Evolutionary conservation across 2,113 vertebrate species (phyloP).

Genomic region (Saccopteryx leptura): DNA sequence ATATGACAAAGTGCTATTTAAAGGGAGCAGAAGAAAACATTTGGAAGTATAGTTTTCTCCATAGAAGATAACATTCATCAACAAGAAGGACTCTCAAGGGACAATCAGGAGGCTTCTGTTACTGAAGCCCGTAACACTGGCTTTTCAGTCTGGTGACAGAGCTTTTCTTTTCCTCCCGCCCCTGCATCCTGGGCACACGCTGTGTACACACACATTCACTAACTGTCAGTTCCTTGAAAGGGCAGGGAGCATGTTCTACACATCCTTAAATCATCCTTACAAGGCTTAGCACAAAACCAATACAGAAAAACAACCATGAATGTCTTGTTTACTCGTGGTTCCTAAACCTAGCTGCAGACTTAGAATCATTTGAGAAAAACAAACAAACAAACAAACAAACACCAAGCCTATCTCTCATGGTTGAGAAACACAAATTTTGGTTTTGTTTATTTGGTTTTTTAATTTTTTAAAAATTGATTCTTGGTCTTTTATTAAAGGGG

Average conservation of each 20-base stretch:
- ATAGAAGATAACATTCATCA: neutral
- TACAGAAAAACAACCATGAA: neutral
- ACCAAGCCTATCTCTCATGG: neutral
- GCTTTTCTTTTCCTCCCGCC: no score
- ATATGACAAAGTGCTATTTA: neutral
- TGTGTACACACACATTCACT: neutral
- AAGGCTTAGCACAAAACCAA: neutral
- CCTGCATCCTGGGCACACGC: accelerated
- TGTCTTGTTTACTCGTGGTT: neutral
- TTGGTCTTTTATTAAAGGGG: neutral
- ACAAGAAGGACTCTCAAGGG: neutral
- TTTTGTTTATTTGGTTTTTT: neutral
- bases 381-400: neutral
- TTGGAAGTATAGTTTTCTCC: neutral
- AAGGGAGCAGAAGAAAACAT: neutral
- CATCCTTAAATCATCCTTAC: neutral
- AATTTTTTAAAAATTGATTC: neutral
- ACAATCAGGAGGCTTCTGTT: neutral
- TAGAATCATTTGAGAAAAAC: neutral
- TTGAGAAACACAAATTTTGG: neutral
- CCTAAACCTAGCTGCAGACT: neutral
- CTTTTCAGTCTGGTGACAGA: neutral
- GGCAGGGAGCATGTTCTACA: neutral
- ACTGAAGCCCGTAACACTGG: neutral
- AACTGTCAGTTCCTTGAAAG: neutral